Percentiles rank a stretch among this genome's conserved stretches.
Conservation (phyloP, 2,888 invertebrate genomes). For the Phrixothrix hirtus region DNA sequence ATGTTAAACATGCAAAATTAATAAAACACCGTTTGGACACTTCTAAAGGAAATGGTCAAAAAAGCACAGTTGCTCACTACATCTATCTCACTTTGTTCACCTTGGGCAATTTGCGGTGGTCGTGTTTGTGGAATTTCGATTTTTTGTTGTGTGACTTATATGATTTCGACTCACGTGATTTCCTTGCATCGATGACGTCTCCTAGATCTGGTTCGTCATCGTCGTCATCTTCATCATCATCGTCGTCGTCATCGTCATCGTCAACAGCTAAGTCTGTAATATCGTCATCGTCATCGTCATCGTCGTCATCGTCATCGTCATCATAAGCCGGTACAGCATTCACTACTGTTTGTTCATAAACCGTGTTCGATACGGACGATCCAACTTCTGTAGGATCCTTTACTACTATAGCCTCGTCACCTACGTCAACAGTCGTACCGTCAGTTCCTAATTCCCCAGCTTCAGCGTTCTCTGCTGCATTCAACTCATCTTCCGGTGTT, state of each 20-base stretch:
- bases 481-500: conserved; percentile 52
- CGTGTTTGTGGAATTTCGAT: conserved; percentile 42
- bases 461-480: conserved; percentile 51
- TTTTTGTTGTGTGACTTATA: conserved; percentile 51
- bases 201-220: conserved; percentile 70
- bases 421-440: conserved; percentile 25
- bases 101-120: conserved; percentile 40
- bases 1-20: conserved; percentile 15
- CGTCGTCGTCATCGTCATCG: conserved; percentile 65
- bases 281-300: conserved; percentile 62
- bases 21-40: too few species aligned
- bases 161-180: conserved; percentile 87
- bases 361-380: conserved; percentile 37
- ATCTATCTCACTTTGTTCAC: conserved; percentile 46
- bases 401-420: conserved; percentile 42
- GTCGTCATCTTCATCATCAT: conserved; percentile 69
- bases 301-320: conserved; percentile 53
- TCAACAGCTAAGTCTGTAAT: conserved; percentile 64
- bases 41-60: conserved; percentile 15
- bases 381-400: conserved; percentile 48
- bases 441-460: conserved; percentile 41
- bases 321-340: conserved; percentile 54
- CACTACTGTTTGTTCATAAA: conserved; percentile 24
- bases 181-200: conserved; percentile 69
- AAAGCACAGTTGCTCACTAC: conserved; percentile 26